Evolutionary conservation across 2,113 vertebrate genomes (phyloP).

Genomic region (Lophotis ruficrista): DNA sequence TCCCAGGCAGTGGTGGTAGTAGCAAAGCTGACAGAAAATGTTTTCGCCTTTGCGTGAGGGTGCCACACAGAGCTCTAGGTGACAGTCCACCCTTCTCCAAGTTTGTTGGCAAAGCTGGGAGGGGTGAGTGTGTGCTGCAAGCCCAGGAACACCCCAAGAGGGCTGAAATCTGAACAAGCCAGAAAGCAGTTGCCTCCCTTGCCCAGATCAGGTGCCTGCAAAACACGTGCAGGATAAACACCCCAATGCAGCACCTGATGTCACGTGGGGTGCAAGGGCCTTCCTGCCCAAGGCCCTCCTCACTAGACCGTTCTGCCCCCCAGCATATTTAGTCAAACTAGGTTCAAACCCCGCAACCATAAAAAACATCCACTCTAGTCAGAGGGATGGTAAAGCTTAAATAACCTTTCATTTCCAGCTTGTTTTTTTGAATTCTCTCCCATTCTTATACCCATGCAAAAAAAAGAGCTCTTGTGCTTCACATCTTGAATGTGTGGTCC

Average conservation of each 20-base stretch:
- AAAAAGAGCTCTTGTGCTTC: not conserved
- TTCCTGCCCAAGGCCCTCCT: not conserved
- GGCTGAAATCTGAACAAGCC: not conserved
- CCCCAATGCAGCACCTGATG: rapidly evolving
- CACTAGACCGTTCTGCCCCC: not conserved
- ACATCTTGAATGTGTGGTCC: not conserved
- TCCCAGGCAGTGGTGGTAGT: rapidly evolving
- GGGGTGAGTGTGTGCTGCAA: not conserved
- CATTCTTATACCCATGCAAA: not conserved
- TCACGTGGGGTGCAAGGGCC: rapidly evolving
- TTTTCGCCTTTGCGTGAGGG: not conserved
- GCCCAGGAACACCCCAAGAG: not conserved
- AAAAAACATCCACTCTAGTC: not conserved
- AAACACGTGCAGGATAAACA: not conserved
- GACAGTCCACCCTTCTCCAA: not conserved
- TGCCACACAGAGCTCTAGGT: not conserved
- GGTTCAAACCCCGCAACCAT: not conserved
- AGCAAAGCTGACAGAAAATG: not conserved
- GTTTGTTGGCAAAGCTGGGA: not conserved
- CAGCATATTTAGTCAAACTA: not conserved
- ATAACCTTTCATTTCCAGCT: not conserved
- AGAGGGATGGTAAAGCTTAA: not conserved
- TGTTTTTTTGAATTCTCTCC: not conserved
- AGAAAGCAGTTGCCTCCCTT: not conserved
- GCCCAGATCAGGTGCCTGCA: not conserved